Evolutionary conservation across 2,797 vertebrate species (phyloP).

Genomic region (Euthynnus affinis): DNA sequence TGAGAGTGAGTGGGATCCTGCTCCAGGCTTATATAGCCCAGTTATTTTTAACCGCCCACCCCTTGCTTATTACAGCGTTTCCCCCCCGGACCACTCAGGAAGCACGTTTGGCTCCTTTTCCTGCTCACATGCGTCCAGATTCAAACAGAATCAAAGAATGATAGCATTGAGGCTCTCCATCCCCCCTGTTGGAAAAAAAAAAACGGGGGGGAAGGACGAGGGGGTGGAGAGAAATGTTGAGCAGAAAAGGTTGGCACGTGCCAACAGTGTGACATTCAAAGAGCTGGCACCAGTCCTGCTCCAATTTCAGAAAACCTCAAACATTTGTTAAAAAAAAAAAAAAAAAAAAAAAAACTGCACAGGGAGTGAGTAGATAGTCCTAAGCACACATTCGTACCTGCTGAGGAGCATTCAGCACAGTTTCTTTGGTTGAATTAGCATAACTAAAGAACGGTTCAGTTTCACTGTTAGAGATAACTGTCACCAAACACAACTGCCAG

Average conservation of each 20-base stretch:
- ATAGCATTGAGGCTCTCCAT: conserved; percentile 89
- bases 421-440: conserved; percentile 55
- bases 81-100: conserved; percentile 95
- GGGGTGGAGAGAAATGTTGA: conserved; percentile 68
- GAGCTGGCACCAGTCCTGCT: conserved; percentile 78
- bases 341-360: conserved; percentile 45
- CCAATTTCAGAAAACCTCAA: conserved; percentile 80
- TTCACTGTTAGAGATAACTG: conserved; percentile 62
- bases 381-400: conserved; percentile 43
- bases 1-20: conserved; percentile 89
- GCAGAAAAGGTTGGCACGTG: conserved; percentile 83
- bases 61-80: conserved; percentile 93
- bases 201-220: conserved; percentile 8
- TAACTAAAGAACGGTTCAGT: conserved; percentile 56
- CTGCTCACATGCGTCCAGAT: conserved; percentile 93
- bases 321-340: conserved; percentile 61
- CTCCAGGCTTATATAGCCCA: conserved; percentile 91
- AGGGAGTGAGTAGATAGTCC: conserved; percentile 29
- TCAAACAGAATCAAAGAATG: conserved; percentile 92
- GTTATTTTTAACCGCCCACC: conserved; percentile 98
- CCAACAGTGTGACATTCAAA: conserved; percentile 77
- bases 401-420: conserved; percentile 36
- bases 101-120: conserved; percentile 94
- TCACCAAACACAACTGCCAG: conserved; percentile 47
- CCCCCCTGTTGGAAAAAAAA: conserved; percentile 82